Base-by-base conservation (phyloP, 2,888 invertebrate species). In the Rotaria macrura region DNA sequence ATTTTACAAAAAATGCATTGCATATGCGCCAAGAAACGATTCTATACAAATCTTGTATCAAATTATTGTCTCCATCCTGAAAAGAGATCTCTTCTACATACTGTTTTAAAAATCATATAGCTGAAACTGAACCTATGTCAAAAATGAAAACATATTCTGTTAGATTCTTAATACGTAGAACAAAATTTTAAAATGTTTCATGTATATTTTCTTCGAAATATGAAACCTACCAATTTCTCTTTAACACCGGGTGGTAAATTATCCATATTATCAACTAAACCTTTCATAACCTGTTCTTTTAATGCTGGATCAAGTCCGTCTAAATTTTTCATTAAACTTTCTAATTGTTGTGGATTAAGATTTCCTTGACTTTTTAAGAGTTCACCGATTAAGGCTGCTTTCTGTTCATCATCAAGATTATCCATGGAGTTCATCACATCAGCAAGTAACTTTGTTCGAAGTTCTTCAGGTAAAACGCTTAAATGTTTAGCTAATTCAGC, bases 281-380 rank as follows among this genome's bases (percentile, higher is more conserved):
- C 43, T 79, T n/a, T 23, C 25, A 79, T 43, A 43, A 79, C 43
- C 43, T 43, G 34, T 43, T 79, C 79, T 43, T 79, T 79, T 43
- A 79, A 79, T 25, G 79, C 79, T n/a, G 79, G 79, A 79, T 79
- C 79, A 79, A 79, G 79, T 43, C n/a, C 43, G 43, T 79, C 43
- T 43, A 79, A 79, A n/a, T 43, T 79, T 79, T 25, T 79, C 79
- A 79, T 79, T 43, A 79, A 79, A n/a, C 10, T 40, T 43, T 40
- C 79, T 43, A 79, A n/a, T 43, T 79, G 79, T 79, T 79, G 43
- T 40, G 40, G 12, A 79, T 79, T 79, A 25, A 85, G 40, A 47
- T 87, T 84, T 72, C 79, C 84, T 83, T 84, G 86, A 91, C 95
- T 95, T 88, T 96, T 93, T 90, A 96, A 96, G 74, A 95, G 93